Base-by-base conservation (phyloP, 2,113 vertebrate species). In the Clarias gariepinus region DNA sequence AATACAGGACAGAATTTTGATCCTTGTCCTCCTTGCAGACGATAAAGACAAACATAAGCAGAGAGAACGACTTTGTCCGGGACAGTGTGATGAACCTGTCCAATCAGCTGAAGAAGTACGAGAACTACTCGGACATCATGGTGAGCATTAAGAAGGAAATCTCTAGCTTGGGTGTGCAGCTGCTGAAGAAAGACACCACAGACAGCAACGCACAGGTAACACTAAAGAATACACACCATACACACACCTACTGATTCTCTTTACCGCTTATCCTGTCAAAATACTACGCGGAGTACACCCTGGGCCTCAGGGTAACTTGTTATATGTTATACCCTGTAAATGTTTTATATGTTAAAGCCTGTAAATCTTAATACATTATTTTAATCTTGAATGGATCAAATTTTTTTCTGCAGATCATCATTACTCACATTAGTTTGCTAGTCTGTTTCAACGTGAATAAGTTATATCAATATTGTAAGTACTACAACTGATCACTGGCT, bases 81-180 rank as follows among this genome's bases (percentile, higher is more conserved):
- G 96, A 99, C 93, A 98, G 97, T 1, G 93, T 99, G 89, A 87
- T 91, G 47, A 97, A 94, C 87, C 95, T 99, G 61, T 95, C 95
- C 0, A 93, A 97, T 91, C 97, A 99, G 93, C 96, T 99, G 91
- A 96, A 93, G 86, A 95, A 93, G 87, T 98, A 99, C 0, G 98
- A 99, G 93, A 98, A 99, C 94, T 98, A 98, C 90, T 97, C 98
- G 0, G 97, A 97, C 92, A 95, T 98, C 84, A 97, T 99, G 97
- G 92, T 97, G 93, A 95, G 97, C 95, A 97, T 99, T 91, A 97
- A 97, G 95, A 99, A 98, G 90, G 97, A 99, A 89, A 97, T 99
- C 91, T 96, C 97, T 90, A 96, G 94, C 88, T 94, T 99, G 91
- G 96, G 97, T 84, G 95, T 97, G 76, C 98, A 98, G 94, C 94